Conservation (phyloP, 2,888 invertebrate genomes). For the Eupithecia subfuscata region DNA sequence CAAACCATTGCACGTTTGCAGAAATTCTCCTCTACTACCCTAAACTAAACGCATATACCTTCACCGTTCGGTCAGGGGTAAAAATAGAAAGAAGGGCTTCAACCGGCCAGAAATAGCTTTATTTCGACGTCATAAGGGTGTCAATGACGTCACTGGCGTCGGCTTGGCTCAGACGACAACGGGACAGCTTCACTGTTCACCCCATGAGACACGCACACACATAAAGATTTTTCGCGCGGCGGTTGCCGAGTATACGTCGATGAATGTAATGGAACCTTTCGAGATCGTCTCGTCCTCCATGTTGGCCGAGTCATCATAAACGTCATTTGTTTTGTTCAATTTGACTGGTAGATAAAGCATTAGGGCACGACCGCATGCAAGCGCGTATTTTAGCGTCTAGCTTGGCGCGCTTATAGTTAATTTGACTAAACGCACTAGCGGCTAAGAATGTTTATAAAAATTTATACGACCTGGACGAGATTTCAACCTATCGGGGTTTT, state of each 20-base stretch:
- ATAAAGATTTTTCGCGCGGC: neutral
- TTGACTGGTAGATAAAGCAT: no score
- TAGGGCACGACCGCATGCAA: no score
- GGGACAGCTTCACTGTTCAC: neutral
- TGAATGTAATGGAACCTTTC: constrained; percentile 87
- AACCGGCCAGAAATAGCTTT: neutral
- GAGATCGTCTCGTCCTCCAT: constrained; percentile 94
- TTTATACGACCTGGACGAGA: no score
- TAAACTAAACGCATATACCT: neutral
- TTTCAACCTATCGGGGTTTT: no score
- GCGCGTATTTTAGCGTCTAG: no score
- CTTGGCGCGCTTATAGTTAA: no score
- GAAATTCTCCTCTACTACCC: no score
- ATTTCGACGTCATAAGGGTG: neutral
- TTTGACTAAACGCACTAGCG: no score
- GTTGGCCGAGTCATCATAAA: no score
- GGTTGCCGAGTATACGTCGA: constrained; percentile 73
- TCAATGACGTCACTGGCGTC: neutral
- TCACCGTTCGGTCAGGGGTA: neutral
- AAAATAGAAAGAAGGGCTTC: constrained; percentile 1
- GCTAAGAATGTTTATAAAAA: no score
- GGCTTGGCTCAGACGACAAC: neutral
- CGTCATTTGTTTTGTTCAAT: no score
- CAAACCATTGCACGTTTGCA: no score
- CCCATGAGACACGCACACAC: neutral